phyloP scores from a whole-genome alignment of 2,113 vertebrate species.

The Kobus ellipsiprymnus region DNA sequence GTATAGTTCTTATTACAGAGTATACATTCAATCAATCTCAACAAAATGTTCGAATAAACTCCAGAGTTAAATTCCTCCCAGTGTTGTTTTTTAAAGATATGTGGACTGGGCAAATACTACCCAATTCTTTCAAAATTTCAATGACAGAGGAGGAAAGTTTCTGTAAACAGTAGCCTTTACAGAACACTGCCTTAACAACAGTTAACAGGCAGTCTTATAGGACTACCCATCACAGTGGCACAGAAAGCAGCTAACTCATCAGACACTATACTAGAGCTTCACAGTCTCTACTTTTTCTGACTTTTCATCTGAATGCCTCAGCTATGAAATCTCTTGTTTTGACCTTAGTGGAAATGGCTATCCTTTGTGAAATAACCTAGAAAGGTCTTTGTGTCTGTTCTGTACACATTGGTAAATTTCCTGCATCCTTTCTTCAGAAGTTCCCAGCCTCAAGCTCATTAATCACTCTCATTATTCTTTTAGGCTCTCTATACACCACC shows the following conservation, averaged over 20 bases:
- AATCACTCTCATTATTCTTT: conserved; percentile 7
- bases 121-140: conserved; percentile 6
- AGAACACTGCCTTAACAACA: background rate
- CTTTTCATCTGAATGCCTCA: background rate
- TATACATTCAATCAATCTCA: background rate
- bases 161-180: background rate
- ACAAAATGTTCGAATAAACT: background rate
- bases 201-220: background rate
- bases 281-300: background rate
- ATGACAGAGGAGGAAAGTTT: background rate
- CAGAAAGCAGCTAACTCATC: background rate
- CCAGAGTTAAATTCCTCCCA: background rate
- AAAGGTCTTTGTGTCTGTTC: background rate
- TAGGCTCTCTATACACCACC: background rate
- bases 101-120: background rate
- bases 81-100: background rate
- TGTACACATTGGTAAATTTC: background rate
- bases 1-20: background rate
- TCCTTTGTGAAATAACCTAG: background rate
- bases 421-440: background rate
- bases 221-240: background rate
- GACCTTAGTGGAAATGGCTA: background rate
- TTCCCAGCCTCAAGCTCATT: background rate
- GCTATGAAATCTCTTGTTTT: background rate
- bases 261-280: background rate